These are phyloP conservation scores for Luffia ferchaultella DNA, from an alignment of 2,888 invertebrate species.

Conservation along the genomic window DNA sequence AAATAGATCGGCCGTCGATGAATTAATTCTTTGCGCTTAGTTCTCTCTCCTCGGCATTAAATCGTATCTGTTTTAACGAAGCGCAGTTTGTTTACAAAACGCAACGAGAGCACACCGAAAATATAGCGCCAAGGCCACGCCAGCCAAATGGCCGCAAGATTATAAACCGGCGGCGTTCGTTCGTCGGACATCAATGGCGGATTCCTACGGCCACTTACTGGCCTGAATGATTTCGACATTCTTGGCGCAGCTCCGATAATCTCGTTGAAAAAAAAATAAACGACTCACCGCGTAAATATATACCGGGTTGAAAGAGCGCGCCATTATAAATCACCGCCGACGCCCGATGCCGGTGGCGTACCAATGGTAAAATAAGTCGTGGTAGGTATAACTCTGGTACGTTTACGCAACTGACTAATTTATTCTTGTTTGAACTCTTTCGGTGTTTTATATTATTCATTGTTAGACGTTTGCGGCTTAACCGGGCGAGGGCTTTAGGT, in stretches of 20 bases:
- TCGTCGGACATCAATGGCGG: slow-evolving; percentile 55
- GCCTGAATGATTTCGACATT: slow-evolving; percentile 66
- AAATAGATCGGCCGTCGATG: neutral
- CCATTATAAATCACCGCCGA: slow-evolving; percentile 8
- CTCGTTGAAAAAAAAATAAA: slow-evolving; percentile 54
- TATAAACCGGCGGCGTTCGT: neutral
- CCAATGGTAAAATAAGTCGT: slow-evolving; percentile 55
- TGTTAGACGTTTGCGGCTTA: too few species aligned
- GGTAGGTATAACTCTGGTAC: slow-evolving; percentile 59
- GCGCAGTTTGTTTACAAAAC: slow-evolving; percentile 12
- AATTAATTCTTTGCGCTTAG: neutral
- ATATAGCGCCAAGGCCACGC: slow-evolving; percentile 20
- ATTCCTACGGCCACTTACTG: slow-evolving; percentile 62
- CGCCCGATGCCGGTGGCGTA: slow-evolving; percentile 21
- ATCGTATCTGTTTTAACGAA: neutral
- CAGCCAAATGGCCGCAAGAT: too few species aligned
- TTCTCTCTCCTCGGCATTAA: neutral
- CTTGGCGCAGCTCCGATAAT: slow-evolving; percentile 61
- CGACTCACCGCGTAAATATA: slow-evolving; percentile 47
- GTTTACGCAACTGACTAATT: slow-evolving; percentile 60
- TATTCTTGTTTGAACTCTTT: slow-evolving; percentile 60
- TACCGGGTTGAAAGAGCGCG: slow-evolving; percentile 40
- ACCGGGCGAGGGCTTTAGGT: too few species aligned
- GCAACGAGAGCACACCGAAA: slow-evolving; percentile 22
- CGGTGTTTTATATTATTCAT: too few species aligned